Conservation (phyloP, 1,140 invertebrate genomes). For the Drosophila obscura region DNA sequence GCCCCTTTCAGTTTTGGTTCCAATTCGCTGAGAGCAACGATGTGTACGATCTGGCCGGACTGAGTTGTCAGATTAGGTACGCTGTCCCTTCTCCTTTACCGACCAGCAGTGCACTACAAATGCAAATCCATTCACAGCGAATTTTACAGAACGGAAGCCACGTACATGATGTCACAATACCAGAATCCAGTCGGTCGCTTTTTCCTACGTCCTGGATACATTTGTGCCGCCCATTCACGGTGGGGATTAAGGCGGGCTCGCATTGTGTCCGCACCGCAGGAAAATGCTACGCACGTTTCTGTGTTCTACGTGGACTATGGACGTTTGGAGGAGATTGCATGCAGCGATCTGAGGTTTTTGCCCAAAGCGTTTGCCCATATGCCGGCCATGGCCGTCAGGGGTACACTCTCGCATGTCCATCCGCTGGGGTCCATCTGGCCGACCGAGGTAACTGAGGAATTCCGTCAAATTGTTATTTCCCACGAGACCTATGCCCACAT, state of each 20-base stretch:
- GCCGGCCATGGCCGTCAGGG: slow-evolving; percentile 30
- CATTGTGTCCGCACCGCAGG: slow-evolving; percentile 3
- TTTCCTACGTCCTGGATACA: slow-evolving; percentile 25
- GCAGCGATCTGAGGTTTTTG: slow-evolving; percentile 24
- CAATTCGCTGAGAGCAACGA: not conserved
- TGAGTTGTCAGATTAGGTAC: slow-evolving; percentile 16
- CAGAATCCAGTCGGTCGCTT: not conserved
- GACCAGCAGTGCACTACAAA: not conserved
- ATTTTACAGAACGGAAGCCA: not conserved
- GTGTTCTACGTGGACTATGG: slow-evolving; percentile 52
- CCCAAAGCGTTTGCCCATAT: not conserved
- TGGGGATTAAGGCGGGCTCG: slow-evolving; percentile 27
- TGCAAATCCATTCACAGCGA: not conserved
- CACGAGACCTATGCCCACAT: not conserved
- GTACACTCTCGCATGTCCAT: slow-evolving; percentile 40
- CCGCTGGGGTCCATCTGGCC: slow-evolving; percentile 46
- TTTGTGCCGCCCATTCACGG: slow-evolving; percentile 18
- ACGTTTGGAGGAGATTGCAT: not conserved
- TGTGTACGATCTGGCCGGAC: not conserved
- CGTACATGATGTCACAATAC: not conserved
- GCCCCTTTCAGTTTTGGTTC: slow-evolving; percentile 65
- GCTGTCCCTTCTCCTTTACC: not conserved
- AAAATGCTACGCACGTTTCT: not conserved
- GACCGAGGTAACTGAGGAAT: not conserved
- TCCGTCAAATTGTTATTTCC: not conserved